Conservation (phyloP, 2,888 invertebrate genomes). For the Zelleria hepariella region DNA sequence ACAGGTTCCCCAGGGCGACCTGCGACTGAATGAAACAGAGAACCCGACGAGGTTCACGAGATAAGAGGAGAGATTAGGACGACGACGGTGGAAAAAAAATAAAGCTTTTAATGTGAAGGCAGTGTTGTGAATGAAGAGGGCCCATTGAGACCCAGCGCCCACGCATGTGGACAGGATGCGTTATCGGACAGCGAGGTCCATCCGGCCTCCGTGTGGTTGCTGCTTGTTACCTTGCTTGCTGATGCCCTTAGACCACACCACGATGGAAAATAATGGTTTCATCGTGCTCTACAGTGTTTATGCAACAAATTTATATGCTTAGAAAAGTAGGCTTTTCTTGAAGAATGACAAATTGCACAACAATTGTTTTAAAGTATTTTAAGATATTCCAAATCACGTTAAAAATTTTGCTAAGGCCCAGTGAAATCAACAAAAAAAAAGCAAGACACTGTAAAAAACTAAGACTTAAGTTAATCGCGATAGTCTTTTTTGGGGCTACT, state of each 20-base stretch:
- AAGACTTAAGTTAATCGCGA: neutral
- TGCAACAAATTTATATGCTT: too few relatives aligned
- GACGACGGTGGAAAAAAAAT: constrained; percentile 48
- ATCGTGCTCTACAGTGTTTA: too few relatives aligned
- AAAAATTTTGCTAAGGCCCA: neutral
- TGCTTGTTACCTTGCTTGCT: constrained; percentile 11
- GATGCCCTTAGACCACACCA: constrained; percentile 6
- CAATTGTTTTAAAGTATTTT: too few relatives aligned
- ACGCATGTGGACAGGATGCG: constrained; percentile 41
- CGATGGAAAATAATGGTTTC: too few relatives aligned
- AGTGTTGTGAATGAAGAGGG: constrained; percentile 69
- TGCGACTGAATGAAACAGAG: constrained; percentile 67
- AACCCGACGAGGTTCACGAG: constrained; percentile 59
- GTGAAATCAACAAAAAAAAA: neutral
- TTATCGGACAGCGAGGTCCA: constrained; percentile 29
- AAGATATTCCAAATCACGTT: too few relatives aligned
- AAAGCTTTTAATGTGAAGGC: constrained; percentile 64
- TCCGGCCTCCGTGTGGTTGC: constrained; percentile 27
- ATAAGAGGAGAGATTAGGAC: constrained; percentile 68
- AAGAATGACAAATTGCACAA: too few relatives aligned
- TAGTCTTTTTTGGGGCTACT: constrained; percentile 57
- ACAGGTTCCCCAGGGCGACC: constrained; percentile 60
- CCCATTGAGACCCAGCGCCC: constrained; percentile 65
- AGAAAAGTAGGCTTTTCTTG: too few relatives aligned
- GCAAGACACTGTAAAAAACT: neutral